Conservation (phyloP, 2,888 invertebrate genomes). For the Dusona sp. region DNA sequence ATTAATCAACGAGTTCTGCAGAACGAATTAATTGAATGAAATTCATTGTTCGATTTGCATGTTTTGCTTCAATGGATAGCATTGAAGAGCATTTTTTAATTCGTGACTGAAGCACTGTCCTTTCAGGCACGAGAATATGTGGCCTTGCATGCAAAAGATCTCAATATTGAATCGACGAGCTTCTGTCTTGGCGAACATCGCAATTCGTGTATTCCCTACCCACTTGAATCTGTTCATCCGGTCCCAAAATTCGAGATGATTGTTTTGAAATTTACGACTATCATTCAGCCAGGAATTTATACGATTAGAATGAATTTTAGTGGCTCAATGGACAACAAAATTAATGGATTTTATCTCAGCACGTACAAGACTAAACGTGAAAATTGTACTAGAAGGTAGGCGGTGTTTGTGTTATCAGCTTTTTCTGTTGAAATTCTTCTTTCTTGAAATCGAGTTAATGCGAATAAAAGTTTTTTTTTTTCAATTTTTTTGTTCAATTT, state of each 20-base stretch:
- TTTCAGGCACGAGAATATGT: conserved; percentile 58
- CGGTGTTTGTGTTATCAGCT: not conserved
- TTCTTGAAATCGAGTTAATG: not conserved
- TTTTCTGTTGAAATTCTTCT: not conserved
- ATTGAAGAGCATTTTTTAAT: conserved; percentile 20
- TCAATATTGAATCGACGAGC: conserved; percentile 76
- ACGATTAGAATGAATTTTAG: conserved; percentile 83
- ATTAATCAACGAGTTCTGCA: not conserved
- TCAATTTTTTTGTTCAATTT: not conserved
- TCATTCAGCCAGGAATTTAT: conserved; percentile 56
- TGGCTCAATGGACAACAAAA: conserved; percentile 85
- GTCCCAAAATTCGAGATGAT: conserved; percentile 60
- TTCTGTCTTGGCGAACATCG: conserved; percentile 61
- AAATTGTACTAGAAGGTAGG: conserved; percentile 52
- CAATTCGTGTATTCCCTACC: conserved; percentile 6
- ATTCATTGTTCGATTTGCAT: conserved; percentile 1
- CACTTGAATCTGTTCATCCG: conserved; percentile 47
- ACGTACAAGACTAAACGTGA: conserved; percentile 79
- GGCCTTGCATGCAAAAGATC: conserved; percentile 78
- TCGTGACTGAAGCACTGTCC: not conserved
- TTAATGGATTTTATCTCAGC: conserved; percentile 87
- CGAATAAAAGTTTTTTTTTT: not conserved
- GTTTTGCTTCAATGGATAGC: conserved; percentile 2
- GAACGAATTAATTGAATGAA: not conserved
- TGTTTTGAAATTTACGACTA: conserved; percentile 45